These are phyloP conservation scores for Scrobipalpa atriplicella DNA, from an alignment of 2,888 invertebrate species.

Conservation along the genomic window DNA sequence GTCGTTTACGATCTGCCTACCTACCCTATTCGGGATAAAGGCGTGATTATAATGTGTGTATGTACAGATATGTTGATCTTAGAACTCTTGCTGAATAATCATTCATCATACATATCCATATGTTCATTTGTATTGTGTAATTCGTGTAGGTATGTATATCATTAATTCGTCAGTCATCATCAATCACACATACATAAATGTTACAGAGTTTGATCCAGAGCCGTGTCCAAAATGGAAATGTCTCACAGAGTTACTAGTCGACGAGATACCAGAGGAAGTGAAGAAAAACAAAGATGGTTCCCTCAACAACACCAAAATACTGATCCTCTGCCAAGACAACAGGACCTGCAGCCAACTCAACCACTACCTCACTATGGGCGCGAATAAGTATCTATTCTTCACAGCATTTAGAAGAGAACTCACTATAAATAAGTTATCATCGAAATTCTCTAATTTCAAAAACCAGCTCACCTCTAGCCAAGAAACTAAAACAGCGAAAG, in stretches of 20 bases:
- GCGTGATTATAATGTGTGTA: no score
- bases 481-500: conserved; percentile 38
- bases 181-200: not conserved
- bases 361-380: conserved; percentile 85
- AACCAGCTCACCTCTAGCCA: conserved; percentile 42
- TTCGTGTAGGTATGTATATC: no score
- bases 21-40: no score
- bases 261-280: conserved; percentile 91
- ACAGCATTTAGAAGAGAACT: conserved; percentile 84
- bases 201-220: conserved; percentile 90
- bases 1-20: no score
- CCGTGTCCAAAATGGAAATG: conserved; percentile 95
- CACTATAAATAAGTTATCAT: conserved; percentile 81
- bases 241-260: conserved; percentile 89
- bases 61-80: no score
- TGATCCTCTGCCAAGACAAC: conserved; percentile 93
- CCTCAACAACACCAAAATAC: conserved; percentile 84
- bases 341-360: conserved; percentile 92
- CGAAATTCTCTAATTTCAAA: conserved; percentile 70
- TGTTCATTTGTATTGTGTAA: no score
- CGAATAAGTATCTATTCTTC: conserved; percentile 84
- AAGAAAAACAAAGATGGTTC: conserved; percentile 68
- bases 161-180: no score
- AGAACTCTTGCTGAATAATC: no score
- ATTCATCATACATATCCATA: no score